Evolutionary conservation across 1,140 invertebrate species (phyloP), one percentile per base, ranked within the genome.

Genomic region (Zaprionus tsacasi): DNA sequence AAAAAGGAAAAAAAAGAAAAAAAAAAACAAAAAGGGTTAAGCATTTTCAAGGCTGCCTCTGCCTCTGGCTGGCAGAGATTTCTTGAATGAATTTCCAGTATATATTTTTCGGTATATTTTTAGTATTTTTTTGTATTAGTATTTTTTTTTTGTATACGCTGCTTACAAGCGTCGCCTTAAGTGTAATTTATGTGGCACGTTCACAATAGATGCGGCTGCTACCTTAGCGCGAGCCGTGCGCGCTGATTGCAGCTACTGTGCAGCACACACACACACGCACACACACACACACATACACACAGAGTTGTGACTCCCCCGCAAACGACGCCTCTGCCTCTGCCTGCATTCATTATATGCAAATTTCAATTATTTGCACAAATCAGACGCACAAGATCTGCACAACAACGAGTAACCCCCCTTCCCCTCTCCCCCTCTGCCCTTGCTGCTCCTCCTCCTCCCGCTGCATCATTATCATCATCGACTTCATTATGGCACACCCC

Each of bases 281-380:
- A 35, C 21, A 21, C 76, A 68, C 58, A 64, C 72, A 71, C 55
- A 64, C 21, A 21, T 21, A 4, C 38, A 38, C 13, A 21, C 21
- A 35, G 21, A 21, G 21, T 2, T 21, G 21, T 21, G 1, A 21
- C 21, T 1, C 40, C 40, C 40, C 40, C 40, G 40, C 40, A n/a
- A n/a, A n/a, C 17, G 5, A 15, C n/a, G n/a, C 30, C 30, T 13
- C 54, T 50, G n/a, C 15, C 13, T 36, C 21, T n/a, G 63, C 56
- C 56, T 67, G 81, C 75, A 69, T 88, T 81, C 86, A 89, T 88
- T 88, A 90, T 90, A 89, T 89, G 85, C 85, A 89, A 89, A 89
- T 89, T 89, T 89, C 85, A 89, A 89, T 89, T 89, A 89, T 89
- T 89, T 89, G 86, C 86, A 89, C 86, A 89, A 88, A 88, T 88